phyloP scores from a whole-genome alignment of 35 echinoderm and acorn worm genomes.

The Apostichopus californicus region DNA sequence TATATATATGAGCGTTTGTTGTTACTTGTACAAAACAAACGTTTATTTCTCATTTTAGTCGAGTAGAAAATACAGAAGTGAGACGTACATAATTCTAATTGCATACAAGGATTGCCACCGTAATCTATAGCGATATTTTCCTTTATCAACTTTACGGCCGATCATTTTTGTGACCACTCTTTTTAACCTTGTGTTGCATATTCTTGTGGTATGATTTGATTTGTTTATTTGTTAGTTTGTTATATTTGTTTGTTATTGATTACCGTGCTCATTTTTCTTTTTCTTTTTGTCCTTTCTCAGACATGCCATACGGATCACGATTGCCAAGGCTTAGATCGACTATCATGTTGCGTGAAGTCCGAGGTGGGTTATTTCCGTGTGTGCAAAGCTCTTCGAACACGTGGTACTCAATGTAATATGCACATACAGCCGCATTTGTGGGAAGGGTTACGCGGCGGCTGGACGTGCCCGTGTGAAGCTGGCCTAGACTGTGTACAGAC shows the following conservation, averaged over 20 bases:
- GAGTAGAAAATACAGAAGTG: too few species aligned
- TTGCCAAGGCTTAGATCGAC: slow-evolving; percentile 33
- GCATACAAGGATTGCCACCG: too few species aligned
- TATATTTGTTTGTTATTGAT: not conserved
- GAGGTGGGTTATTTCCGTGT: slow-evolving; percentile 44
- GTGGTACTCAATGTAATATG: slow-evolving; percentile 40
- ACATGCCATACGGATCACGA: slow-evolving; percentile 36
- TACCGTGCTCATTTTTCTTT: not conserved
- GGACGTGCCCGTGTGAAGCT: slow-evolving; percentile 33
- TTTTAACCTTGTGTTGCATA: too few species aligned
- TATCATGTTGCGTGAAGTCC: slow-evolving; percentile 43
- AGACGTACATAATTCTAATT: too few species aligned
- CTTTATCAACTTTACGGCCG: too few species aligned
- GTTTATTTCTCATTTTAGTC: too few species aligned
- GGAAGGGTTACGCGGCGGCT: slow-evolving; percentile 39
- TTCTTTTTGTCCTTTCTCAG: slow-evolving; percentile 1
- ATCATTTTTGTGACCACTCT: too few species aligned
- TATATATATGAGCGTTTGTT: too few species aligned
- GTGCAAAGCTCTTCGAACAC: slow-evolving; percentile 26
- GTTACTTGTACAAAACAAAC: too few species aligned
- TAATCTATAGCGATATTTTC: too few species aligned
- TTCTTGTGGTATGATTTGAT: too few species aligned
- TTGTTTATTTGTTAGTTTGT: too few species aligned
- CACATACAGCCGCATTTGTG: slow-evolving; percentile 45
- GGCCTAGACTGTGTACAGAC: slow-evolving; percentile 16